Evolutionary conservation across 2,113 vertebrate genomes (phyloP), one percentile per base, ranked within the genome.

Genomic region (Calyptommatus sinebrachiatus): DNA sequence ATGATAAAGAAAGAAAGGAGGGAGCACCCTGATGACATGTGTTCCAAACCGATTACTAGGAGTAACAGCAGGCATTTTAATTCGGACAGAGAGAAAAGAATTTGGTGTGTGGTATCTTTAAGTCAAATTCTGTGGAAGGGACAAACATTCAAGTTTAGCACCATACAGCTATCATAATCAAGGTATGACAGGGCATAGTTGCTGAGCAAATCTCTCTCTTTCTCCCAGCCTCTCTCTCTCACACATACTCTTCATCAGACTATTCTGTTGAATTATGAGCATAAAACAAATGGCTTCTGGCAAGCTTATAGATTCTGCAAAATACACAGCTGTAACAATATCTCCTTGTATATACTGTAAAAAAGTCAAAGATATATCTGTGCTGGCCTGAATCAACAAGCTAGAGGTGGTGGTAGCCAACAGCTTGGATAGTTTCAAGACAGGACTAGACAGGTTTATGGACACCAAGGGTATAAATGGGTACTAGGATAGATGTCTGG

Each of bases 11-110:
- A 81, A 76, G 61, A 83, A 83, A 41, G 24, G 50, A 84, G 84
- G 79, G 66, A 73, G 79, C 68, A 89, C 53, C 86, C 84, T 85
- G 84, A 2, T 61, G 77, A 79, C 86, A 86, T 24, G 14, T 62
- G 88, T 79, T 88, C 77, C 73, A 83, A 88, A 77, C 0, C 22
- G 73, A 62, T 45, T 71, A 86, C 84, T 89, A 45, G 72, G 10
- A 78, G 74, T n/a, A 69, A 18, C 46, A 29, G 67, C 60, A 70
- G 66, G 82, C 14, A n/a, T 66, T 71, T 9, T 8, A 85, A 75
- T 9, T 53, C 84, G 76, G 26, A 73, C 85, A 61, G 65, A 66
- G 61, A 81, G 31, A 70, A 35, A 24, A 62, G 5, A 65, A 50
- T 31, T 31, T 50, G 12, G 22, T 72, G 60, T 48, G 8, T 65